Conservation (phyloP, 2,797 vertebrate genomes). For the Sus cebifrons region DNA sequence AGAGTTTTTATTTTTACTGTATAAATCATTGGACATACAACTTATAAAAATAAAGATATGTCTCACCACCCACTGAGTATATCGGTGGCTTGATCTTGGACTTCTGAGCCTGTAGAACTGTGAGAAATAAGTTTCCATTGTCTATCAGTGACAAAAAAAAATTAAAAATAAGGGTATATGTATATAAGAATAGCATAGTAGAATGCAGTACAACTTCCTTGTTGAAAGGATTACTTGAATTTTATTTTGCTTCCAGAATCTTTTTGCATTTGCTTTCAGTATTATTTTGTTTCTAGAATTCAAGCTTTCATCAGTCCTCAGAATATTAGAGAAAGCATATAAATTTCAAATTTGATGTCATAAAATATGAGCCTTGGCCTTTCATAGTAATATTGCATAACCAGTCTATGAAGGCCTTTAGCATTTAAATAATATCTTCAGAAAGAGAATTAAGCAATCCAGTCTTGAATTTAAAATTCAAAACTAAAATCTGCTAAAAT, state of each 20-base stretch:
- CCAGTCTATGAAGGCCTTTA: background rate
- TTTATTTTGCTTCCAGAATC: constrained; percentile 50
- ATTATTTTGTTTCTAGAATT: constrained; percentile 50
- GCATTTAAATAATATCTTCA: constrained; percentile 16
- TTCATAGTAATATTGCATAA: background rate
- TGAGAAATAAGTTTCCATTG: background rate
- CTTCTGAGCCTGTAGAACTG: background rate
- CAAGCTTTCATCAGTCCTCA: constrained; percentile 30
- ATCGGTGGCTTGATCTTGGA: background rate
- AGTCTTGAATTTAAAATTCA: constrained; percentile 63
- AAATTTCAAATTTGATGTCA: constrained; percentile 27
- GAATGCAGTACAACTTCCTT: background rate
- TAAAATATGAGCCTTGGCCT: constrained; percentile 42
- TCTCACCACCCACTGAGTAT: background rate
- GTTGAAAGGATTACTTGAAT: constrained; percentile 30
- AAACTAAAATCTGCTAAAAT: constrained; percentile 53
- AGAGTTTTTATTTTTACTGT: constrained; percentile 14
- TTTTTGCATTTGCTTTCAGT: constrained; percentile 57
- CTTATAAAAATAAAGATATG: constrained; percentile 25
- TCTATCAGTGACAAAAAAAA: background rate
- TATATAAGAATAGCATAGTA: constrained; percentile 42
- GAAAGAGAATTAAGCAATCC: constrained; percentile 34
- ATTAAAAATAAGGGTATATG: background rate
- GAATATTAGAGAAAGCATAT: background rate
- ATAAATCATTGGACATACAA: constrained; percentile 18